Evolutionary conservation across 2,113 vertebrate species (phyloP), one percentile per base, ranked within the genome.

Genomic region (Elephas maximus): DNA sequence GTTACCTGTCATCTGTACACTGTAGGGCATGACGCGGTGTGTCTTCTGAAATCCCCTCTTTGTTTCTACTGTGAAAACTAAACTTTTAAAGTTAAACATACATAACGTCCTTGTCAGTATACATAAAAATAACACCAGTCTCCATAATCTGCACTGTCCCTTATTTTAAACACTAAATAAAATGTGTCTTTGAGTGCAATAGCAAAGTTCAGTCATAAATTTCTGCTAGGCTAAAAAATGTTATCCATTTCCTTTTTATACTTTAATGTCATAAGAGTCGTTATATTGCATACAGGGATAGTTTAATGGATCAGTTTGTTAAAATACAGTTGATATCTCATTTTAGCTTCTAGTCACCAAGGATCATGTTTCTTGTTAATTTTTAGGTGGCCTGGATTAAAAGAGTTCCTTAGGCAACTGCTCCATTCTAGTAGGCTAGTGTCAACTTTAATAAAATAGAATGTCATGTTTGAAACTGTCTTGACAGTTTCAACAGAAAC

Each of bases 381-480:
- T 74, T 74, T 91, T 67, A 79, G 37, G 37, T 80, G 37, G 20
- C 33, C 45, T 93, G 33, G 30, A 62, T 89, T 92, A 57, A 67
- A 89, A 15, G 15, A 63, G 21, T 78, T 81, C 30, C n/a, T 88
- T 90, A 92, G 33, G 62, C 15, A 69, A 51, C 65, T 92, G 30
- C 15, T 11, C 20, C 33, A 5, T 63, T 94, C 84, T 88, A 21
- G 63, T 69, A 65, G 24, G 93, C 24, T 28, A 23, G 6, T 77
- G 24, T 90, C 88, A 93, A 8, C 33, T 83, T 94, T 67, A 53
- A 88, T 88, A 60, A 90, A 88, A 62, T 48, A 78, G 11, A 91
- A 60, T 87, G 82, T 26, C 26, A 8, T 89, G 33, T 45, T 67
- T 77, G 7, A 77, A 60, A 95, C 73, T 30, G 3, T 82, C 93